Evolutionary conservation across 2,888 invertebrate genomes (phyloP), one percentile per base, ranked within the genome.

Genomic region (Saturnia japonica): DNA sequence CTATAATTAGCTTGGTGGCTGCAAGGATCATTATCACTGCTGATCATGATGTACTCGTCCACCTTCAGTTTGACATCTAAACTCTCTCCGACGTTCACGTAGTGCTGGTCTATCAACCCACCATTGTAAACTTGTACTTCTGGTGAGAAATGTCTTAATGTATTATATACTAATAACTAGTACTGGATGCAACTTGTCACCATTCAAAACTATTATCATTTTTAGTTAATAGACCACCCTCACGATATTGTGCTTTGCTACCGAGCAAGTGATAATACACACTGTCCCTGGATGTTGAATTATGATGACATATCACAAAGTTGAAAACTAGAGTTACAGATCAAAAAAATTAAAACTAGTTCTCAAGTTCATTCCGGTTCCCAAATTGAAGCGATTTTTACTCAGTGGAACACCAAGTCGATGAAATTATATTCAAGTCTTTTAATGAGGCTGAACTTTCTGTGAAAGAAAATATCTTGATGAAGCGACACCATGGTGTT

Each of bases 21-120:
- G 76, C 96, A 96, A 0, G 89, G 90, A 19, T 94, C 89, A 0
- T 94, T 89, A 0, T 88, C 91, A 0, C 89, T 90, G 68, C 94
- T 92, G 67, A 96, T 91, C 87, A 94, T 94, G 54, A 84, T 74
- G 72, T 95, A 96, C 79, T 95, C 93, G 76, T 96, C 95, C 11
- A 95, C 95, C 14, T 94, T 95, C 51, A 96, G 83, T 79, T 95
- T 95, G 0, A 96, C 91, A 72, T 95, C 95, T 45, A 96, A 82
- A 9, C 95, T 95, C 81, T 96, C 96, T 0, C 95, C 95, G 0
- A 95, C 91, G 77, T 95, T 95, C 12, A 95, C 88, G 78, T 95
- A 96, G 0, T 96, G 78, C 73, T 95, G 95, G 76, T 96, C 96
- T 70, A 95, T 94, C 70, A 95, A 90, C 0, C 95, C 96, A 0